Conservation (phyloP, 2,113 vertebrate genomes). For the Etia nguti region DNA sequence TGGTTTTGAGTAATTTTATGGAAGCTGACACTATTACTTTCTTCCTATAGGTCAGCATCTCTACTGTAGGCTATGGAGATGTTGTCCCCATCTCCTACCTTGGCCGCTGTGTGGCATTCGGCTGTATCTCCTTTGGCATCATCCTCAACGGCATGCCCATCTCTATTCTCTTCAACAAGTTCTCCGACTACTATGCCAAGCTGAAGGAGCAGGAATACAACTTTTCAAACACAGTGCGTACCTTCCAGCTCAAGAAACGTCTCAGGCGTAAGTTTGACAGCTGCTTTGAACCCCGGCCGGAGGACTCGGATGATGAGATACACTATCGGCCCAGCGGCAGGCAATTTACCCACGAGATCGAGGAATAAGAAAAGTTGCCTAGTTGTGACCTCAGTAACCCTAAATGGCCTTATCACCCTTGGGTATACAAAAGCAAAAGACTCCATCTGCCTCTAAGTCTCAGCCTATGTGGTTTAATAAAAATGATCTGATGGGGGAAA, state of each 20-base stretch:
- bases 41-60: conserved; percentile 84
- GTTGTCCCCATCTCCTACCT: conserved; percentile 80
- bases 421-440: conserved; percentile 6
- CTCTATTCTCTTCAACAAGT: conserved; percentile 75
- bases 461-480: neutral
- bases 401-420: conserved; percentile 41
- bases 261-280: conserved; percentile 60
- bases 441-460: conserved; percentile 27
- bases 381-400: neutral
- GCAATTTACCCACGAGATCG: neutral
- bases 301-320: conserved; percentile 57
- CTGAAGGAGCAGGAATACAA: conserved; percentile 81
- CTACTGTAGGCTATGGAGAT: conserved; percentile 88
- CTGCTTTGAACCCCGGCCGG: conserved; percentile 42
- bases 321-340: conserved; percentile 37
- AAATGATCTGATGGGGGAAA: neutral
- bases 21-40: neutral
- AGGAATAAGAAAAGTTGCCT: conserved; percentile 17
- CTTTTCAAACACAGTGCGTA: conserved; percentile 63
- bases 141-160: conserved; percentile 92
- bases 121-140: conserved; percentile 90
- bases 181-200: conserved; percentile 80
- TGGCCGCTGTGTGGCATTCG: conserved; percentile 81
- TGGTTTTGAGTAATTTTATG: neutral
- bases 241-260: conserved; percentile 69